Percentiles rank a stretch among this genome's conserved stretches.
phyloP scores from a whole-genome alignment of 2,113 vertebrate genomes.

The Cochlearius cochlearius region DNA sequence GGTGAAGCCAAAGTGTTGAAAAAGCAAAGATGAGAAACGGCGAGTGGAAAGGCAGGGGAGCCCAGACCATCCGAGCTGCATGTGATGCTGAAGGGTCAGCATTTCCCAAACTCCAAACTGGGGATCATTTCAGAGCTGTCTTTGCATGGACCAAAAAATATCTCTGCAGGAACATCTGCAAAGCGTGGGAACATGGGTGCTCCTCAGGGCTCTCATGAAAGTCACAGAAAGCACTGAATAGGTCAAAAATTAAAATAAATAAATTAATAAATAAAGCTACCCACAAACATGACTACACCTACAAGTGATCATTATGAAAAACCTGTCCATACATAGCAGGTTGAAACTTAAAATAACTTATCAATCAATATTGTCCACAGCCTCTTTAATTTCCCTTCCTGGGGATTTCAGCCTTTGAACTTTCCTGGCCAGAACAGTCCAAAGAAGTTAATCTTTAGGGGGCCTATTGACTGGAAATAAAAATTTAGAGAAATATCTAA shows the following conservation, averaged over 20 bases:
- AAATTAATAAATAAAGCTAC: neutral
- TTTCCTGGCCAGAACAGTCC: neutral
- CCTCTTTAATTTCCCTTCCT: neutral
- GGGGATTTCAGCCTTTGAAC: neutral
- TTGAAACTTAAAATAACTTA: neutral
- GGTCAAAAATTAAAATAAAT: neutral
- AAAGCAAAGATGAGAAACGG: neutral
- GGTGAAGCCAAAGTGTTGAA: neutral
- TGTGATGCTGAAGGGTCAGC: neutral
- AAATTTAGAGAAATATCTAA: neutral
- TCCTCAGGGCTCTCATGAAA: neutral
- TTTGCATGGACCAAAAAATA: neutral
- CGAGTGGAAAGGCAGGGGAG: neutral
- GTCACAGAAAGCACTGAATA: neutral
- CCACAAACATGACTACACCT: neutral
- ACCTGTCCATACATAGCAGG: no score
- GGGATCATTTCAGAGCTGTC: neutral
- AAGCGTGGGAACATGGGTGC: accelerated
- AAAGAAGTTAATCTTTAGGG: neutral
- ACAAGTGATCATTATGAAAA: neutral
- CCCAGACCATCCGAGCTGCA: neutral
- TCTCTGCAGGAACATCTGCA: neutral
- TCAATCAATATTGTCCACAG: neutral
- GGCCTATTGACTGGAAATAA: neutral
- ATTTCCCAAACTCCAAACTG: neutral